Percentiles rank a stretch among this genome's conserved stretches.
Conservation (phyloP, 2,888 invertebrate species). For the Willowsia nigromaculata region DNA sequence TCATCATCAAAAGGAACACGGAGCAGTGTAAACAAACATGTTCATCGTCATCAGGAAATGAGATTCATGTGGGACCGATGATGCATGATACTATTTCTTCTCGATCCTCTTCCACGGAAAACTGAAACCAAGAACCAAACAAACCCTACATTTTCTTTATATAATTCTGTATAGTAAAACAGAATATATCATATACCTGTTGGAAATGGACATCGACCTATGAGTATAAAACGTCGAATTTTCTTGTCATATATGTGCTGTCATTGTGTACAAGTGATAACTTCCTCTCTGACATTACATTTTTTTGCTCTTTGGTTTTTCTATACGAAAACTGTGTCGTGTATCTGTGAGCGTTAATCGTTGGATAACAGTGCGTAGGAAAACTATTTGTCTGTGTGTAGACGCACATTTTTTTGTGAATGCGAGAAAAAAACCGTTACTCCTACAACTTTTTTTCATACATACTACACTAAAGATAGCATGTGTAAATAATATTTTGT, state of each 20-base stretch:
- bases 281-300: background rate
- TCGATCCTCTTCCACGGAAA: conserved; percentile 8
- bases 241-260: background rate
- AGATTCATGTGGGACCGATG: conserved; percentile 55
- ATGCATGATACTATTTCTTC: conserved; percentile 17
- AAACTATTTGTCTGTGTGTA: background rate
- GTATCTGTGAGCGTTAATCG: background rate
- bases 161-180: too few relatives aligned
- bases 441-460: background rate
- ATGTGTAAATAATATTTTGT: conserved; percentile 8
- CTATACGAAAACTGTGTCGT: background rate
- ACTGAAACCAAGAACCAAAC: background rate
- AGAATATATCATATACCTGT: too few relatives aligned
- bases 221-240: background rate
- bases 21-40: conserved; percentile 52
- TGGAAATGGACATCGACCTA: background rate
- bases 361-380: background rate
- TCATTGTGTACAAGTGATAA: background rate
- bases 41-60: conserved; percentile 50
- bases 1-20: conserved; percentile 3
- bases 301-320: too few relatives aligned
- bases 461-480: background rate
- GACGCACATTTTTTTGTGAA: background rate
- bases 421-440: conserved; percentile 32
- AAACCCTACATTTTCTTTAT: background rate